Base-by-base conservation (phyloP, 2,888 invertebrate genomes). In the Agrochola lota region DNA sequence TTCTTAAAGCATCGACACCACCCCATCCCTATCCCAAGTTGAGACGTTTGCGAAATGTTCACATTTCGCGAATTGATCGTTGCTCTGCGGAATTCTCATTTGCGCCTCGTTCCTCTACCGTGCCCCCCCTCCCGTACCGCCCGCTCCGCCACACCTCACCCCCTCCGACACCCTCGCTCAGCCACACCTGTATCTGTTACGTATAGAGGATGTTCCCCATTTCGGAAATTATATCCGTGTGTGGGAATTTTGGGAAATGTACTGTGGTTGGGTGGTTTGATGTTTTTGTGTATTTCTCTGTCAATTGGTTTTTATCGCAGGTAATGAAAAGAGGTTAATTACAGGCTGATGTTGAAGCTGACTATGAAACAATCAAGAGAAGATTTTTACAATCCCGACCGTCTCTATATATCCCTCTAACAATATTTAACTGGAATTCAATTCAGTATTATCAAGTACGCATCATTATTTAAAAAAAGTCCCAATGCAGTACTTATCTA, bases 41-140 rank as follows among this genome's bases (percentile, higher is more conserved):
- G 96, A 96, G 96, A 96, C 96, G 96, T 96, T 96, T 95, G 93
- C 96, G 96, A 96, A 96, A 96, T 96, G 96, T 96, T 93, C 92
- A 96, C 95, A 96, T 96, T 96, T 96, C 94, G 92, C 94, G 95
- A 95, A 96, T 95, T 95, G 96, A 95, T 96, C 95, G 95, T 93
- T 92, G 93, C 92, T 90, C 94, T 93, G 93, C 91, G 96, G 96
- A 96, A 96, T 96, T 96, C 95, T 96, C 96, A 96, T 96, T 95
- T 96, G 91, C 92, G 91, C 93, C 91, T 89, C 90, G 86, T 85
- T 80, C 79, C 77, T 72, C 70, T 80, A 35, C 75, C 76, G 71
- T 77, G 35, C 75, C 59, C 73, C 64, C 71, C 66, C 66, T 74
- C 52, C 68, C 55, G 40, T 72, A 15, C 71, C 55, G 12, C 77